A percentile compares a stretch with the other conserved stretches of the same genome.
Evolutionary conservation across 2,113 vertebrate genomes (phyloP).

Genomic region (Mesoclemmys tuberculata): DNA sequence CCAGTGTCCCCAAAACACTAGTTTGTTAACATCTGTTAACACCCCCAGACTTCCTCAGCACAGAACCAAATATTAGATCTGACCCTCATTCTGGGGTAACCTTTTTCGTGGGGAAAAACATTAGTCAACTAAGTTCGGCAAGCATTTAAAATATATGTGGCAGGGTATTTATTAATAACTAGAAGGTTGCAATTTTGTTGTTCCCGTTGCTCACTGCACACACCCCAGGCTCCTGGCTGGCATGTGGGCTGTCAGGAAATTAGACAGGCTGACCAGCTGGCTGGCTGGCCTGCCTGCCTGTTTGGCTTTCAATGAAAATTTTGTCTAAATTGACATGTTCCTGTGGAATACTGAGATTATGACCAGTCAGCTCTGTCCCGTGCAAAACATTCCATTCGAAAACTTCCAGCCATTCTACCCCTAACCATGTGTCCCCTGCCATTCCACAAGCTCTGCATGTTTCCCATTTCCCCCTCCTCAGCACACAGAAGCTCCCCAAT

Average conservation of each 20-base stretch:
- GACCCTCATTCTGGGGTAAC: neutral
- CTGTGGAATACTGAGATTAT: neutral
- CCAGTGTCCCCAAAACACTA: neutral
- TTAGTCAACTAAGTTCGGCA: neutral
- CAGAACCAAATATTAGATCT: constrained; percentile 10
- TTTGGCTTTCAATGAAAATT: constrained; percentile 12
- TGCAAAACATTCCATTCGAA: neutral
- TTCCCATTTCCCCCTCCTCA: rapidly evolving
- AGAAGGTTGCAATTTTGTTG: constrained; percentile 24
- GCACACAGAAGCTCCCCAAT: neutral
- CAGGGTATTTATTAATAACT: neutral
- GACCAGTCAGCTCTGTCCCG: neutral
- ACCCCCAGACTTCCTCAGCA: neutral
- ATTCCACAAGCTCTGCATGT: neutral
- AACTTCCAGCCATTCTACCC: neutral
- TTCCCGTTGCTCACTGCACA: neutral
- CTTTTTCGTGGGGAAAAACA: constrained; percentile 3
- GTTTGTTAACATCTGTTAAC: neutral
- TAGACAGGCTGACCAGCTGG: constrained; percentile 20
- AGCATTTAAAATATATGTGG: neutral
- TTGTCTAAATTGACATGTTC: neutral
- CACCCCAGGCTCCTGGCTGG: neutral
- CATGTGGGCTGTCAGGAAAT: constrained; percentile 4
- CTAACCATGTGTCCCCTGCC: rapidly evolving
- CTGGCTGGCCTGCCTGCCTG: neutral